Conservation (phyloP, 1,140 invertebrate species). For the Aphaenogaster floridana region DNA sequence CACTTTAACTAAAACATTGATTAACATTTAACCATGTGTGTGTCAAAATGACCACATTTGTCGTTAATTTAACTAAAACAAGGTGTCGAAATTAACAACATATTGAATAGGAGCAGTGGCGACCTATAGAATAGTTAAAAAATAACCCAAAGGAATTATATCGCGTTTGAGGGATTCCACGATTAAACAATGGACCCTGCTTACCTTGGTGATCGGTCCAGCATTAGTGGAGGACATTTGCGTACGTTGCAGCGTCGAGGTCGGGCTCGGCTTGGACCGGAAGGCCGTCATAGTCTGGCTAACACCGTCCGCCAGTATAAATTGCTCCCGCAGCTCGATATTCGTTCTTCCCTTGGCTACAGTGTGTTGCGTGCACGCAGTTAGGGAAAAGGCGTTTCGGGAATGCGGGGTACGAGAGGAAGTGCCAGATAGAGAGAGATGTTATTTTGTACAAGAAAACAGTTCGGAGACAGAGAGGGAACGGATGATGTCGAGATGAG, state of each 20-base stretch:
- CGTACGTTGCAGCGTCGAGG: conserved; percentile 90
- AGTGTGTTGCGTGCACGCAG: conserved; percentile 89
- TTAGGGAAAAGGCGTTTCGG: conserved; percentile 82
- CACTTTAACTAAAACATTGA: no score
- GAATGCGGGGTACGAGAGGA: conserved; percentile 74
- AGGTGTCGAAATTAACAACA: no score
- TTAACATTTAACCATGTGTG: no score
- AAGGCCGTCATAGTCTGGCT: conserved; percentile 99
- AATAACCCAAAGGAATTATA: no score
- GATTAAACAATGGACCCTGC: conserved; percentile 16
- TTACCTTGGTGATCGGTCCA: conserved; percentile 98
- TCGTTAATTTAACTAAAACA: no score
- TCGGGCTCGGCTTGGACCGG: conserved; percentile 94
- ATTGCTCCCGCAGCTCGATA: conserved; percentile 99
- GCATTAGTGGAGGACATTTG: conserved; percentile 88
- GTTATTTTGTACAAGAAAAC: conserved; percentile 57
- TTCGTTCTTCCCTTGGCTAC: conserved; percentile 99
- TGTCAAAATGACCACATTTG: no score
- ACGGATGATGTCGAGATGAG: conserved; percentile 48
- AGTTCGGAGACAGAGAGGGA: conserved; percentile 62
- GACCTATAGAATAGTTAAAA: no score
- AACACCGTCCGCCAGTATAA: conserved; percentile 98
- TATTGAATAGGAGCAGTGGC: no score
- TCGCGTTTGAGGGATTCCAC: conserved; percentile 13
- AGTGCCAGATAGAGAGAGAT: conserved; percentile 68